Base-by-base conservation (phyloP, 2,113 vertebrate species). In the Cathartes aura region DNA sequence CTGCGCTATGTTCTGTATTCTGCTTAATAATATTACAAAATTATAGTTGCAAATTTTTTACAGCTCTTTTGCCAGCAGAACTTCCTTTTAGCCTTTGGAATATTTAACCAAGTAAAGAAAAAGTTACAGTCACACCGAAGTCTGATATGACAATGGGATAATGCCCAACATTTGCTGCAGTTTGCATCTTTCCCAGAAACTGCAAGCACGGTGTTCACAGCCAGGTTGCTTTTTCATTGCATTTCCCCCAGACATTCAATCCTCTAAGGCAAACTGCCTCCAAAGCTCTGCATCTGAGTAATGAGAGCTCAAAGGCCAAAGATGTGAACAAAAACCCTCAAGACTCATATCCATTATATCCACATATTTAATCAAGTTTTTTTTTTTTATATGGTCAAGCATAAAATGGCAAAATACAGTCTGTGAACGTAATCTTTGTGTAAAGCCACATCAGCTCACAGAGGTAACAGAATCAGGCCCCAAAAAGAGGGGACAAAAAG, bases 151-250 rank as follows among this genome's bases (percentile, higher is more conserved):
- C 24, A 62, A 38, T 7, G 10, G 11, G 36, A 11, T 45, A 76
- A 81, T 2, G 12, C 18, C 26, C 22, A 91, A 12, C 0, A 0
- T n/a, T 72, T 74, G 30, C 21, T 58, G 45, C 11, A 48, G 30
- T 53, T 56, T 74, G 20, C 22, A 50, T 23, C 38, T 26, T 73
- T 67, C n/a, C 67, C 32, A 78, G n/a, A 74, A 92, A 89, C 8
- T 16, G 19, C 45, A 78, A 70, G 16, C 27, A 68, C 0, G 0
- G 11, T 14, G 15, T 58, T 73, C 48, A 68, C 9, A 81, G 53
- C 11, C 22, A 17, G 15, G n/a, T 11, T 90, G 32, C 21, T 82
- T 80, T 76, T 79, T 22, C n/a, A 73, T 5, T 52, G 59, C 23
- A n/a, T 27, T 60, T 52, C 11, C 29, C 34, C n/a, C 15, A 66